Base-by-base conservation (phyloP, 1,140 invertebrate genomes). In the Caenorhabditis inopinata region DNA sequence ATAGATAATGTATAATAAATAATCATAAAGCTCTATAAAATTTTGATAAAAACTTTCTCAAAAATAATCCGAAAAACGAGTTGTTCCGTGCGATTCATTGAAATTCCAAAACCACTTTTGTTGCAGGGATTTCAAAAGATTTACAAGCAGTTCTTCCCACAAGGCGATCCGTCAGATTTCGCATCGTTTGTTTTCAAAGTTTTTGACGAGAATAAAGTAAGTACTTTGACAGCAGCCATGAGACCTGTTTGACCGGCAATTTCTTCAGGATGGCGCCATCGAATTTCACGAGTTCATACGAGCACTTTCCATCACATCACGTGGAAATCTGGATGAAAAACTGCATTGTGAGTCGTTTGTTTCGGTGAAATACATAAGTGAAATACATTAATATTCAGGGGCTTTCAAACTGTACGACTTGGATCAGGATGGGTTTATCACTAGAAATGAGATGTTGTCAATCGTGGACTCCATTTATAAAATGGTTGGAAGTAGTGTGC, bases 381-480 rank as follows among this genome's bases (percentile, higher is more conserved):
- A 18, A 51, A 38, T 4, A 29, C 23, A 78, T 42, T 4, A 25
- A n/a, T 45, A 3, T 84, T 80, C 73, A 84, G 85, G 86, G 86
- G 83, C 85, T 9, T 86, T 98, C 90, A 93, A 94, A 86, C 91
- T 98, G 16, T 98, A 98, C 88, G 96, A 98, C 89, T 94, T 98
- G 27, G 96, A 98, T 91, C 96, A 97, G 89, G 96, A 98, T 89
- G 96, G 96, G 1, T 98, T 94, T 89, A 98, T 98, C 87, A 98
- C 96, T 9, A 91, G 95, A 78, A 94, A 96, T 81, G 96, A 98
- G 90, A 98, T 98, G 96, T 95, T 97, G 88, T 96, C 96, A 89
- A 98, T 98, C 87, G 96, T 98, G 12, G 95, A 97, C 89, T 95
- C 96, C 78, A 99, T 98, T 87, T 98, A 98, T 91, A 94, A 97